Base-by-base conservation (phyloP, 2,797 vertebrate species). In the Sebastes vulpes region DNA sequence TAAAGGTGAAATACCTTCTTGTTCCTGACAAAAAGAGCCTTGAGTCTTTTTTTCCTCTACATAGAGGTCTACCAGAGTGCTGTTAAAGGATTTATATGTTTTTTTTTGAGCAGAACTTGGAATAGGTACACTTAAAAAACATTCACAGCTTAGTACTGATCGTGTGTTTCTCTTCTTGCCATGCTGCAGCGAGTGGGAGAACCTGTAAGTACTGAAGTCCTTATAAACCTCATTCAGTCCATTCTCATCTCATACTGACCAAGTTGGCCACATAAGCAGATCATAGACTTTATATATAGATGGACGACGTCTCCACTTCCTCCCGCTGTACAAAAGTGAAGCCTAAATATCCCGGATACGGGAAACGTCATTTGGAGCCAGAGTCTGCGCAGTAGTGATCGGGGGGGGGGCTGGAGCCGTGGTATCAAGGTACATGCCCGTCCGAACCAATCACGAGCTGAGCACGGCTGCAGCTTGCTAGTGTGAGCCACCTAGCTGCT, bases 111-210 rank as follows among this genome's bases (percentile, higher is more conserved):
- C 0, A 52, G 29, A 65, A 38, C 16, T 42, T 57, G 6, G 26
- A 69, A 20, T 71, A 72, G 28, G 9, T 56, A 61, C 20, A 66
- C 48, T 66, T 5, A 31, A 46, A 21, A 72, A 56, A 10, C 6
- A 2, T 71, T 38, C 42, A 16, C 65, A 75, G 69, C 28, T 78
- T 63, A 65, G 60, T 42, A 42, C 75, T 89, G 64, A 83, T 53
- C 79, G 25, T 93, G 69, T 95, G 66, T 93, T 93, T 95, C 91
- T 94, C 88, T 89, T 46, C 90, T 82, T 77, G 83, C 88, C 94
- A 95, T 90, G 97, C 96, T 95, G 95, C 97, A 99, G 98, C 38
- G 98, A 99, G 87, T 99, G 98, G 98, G 98, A 99, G 93, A 99
- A 97, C 94, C 95, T 99, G 98, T 99, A 96, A 99, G 98, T 99